Conservation (phyloP, 2,888 invertebrate genomes). For the Dicyrtoma fusca region DNA sequence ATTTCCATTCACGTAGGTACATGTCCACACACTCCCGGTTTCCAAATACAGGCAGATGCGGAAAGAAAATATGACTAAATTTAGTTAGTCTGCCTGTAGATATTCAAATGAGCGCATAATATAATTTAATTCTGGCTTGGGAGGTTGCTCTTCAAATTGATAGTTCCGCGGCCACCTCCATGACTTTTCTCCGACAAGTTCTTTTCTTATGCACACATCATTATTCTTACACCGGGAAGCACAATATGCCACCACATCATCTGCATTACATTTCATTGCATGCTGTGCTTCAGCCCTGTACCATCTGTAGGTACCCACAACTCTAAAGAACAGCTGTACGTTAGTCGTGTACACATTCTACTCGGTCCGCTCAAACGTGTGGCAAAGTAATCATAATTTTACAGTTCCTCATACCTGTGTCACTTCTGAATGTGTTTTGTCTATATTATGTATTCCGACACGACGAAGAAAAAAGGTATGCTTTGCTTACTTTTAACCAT, state of each 20-base stretch:
- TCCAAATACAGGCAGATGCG: not conserved
- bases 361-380: not conserved
- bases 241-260: too few relatives aligned
- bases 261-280: too few relatives aligned
- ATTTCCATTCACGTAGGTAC: not conserved
- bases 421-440: not conserved
- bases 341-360: too few relatives aligned
- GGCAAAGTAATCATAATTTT: conserved; percentile 5
- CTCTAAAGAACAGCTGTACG: too few relatives aligned
- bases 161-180: conserved; percentile 14
- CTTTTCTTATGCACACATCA: conserved; percentile 16
- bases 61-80: not conserved
- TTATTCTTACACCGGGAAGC: conserved; percentile 5
- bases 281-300: not conserved
- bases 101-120: conserved; percentile 30
- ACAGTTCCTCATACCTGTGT: not conserved
- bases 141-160: conserved; percentile 26
- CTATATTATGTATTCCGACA: not conserved
- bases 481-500: too few relatives aligned
- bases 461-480: too few relatives aligned
- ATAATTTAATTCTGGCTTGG: conserved; percentile 31
- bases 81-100: conserved; percentile 3
- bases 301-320: not conserved
- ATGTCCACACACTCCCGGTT: too few relatives aligned
- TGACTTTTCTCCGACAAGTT: conserved; percentile 7